Conservation (phyloP, 2,113 vertebrate genomes). For the Eulacestoma nigropectus region DNA sequence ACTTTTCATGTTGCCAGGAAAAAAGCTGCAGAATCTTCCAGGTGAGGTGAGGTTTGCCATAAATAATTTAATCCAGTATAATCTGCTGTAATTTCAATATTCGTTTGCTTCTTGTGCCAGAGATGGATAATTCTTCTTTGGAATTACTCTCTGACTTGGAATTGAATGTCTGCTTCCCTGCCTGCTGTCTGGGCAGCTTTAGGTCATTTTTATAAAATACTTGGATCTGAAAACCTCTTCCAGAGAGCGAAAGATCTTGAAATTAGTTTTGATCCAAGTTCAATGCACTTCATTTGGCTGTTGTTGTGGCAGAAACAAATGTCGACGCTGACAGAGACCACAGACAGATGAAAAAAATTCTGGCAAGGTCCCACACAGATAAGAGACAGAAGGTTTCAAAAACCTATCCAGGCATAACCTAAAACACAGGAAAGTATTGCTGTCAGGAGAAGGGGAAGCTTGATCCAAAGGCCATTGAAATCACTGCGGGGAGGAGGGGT, state of each 20-base stretch:
- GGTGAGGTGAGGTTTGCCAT: slow-evolving; percentile 56
- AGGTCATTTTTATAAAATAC: slow-evolving; percentile 39
- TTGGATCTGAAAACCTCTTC: slow-evolving; percentile 43
- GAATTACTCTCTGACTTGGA: slow-evolving; percentile 28
- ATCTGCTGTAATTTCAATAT: slow-evolving; percentile 59
- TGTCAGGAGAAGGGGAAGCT: slow-evolving; percentile 5
- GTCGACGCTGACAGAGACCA: slow-evolving; percentile 29
- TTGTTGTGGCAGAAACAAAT: slow-evolving; percentile 50
- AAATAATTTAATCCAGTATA: slow-evolving; percentile 63
- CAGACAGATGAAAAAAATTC: slow-evolving; percentile 36
- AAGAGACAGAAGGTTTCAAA: slow-evolving; percentile 48
- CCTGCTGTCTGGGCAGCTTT: neutral
- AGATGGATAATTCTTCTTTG: slow-evolving; percentile 48
- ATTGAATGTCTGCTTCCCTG: neutral
- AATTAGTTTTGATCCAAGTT: slow-evolving; percentile 56
- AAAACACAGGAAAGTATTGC: neutral
- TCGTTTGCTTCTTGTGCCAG: slow-evolving; percentile 25
- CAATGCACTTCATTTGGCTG: slow-evolving; percentile 52
- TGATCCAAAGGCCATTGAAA: slow-evolving; percentile 3
- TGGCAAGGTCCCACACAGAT: slow-evolving; percentile 33
- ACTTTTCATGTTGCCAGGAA: slow-evolving; percentile 28
- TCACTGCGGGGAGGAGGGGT: neutral
- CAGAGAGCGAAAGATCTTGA: slow-evolving; percentile 24
- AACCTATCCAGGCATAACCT: slow-evolving; percentile 31
- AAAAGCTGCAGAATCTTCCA: slow-evolving; percentile 55